Percentiles rank a stretch among this genome's conserved stretches.
Evolutionary conservation across 2,888 invertebrate genomes (phyloP).

Genomic region (Hirtodrosophila confusa): DNA sequence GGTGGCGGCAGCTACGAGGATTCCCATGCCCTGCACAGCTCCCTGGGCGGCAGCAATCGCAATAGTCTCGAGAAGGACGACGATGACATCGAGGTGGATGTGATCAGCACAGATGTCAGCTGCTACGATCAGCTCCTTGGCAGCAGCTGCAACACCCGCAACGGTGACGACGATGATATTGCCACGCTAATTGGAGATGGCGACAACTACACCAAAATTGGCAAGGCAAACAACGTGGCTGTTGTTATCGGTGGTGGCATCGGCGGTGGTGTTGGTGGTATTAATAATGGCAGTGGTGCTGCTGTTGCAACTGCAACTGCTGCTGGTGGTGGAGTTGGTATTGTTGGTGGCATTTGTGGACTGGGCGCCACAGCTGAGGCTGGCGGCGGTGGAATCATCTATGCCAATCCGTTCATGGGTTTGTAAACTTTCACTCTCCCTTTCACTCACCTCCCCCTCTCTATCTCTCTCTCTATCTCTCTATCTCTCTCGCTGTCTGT

Average conservation of each 20-base stretch:
- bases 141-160: constrained; percentile 81
- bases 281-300: not conserved
- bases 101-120: constrained; percentile 84
- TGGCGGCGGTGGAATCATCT: constrained; percentile 81
- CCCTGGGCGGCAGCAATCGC: constrained; percentile 83
- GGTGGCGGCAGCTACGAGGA: constrained; percentile 84
- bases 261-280: constrained; percentile 31
- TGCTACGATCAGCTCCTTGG: constrained; percentile 83
- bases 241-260: constrained; percentile 2
- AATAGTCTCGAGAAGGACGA: constrained; percentile 84
- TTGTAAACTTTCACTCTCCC: constrained; percentile 72
- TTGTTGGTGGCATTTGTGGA: not conserved
- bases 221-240: constrained; percentile 31
- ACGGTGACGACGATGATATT: constrained; percentile 78
- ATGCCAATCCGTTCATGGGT: constrained; percentile 85
- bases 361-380: not conserved
- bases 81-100: constrained; percentile 83
- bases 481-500: not conserved
- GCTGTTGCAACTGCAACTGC: not conserved
- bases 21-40: constrained; percentile 83
- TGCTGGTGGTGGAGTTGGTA: not conserved
- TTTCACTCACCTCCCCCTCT: constrained; percentile 5
- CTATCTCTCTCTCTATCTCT: constrained; percentile 4
- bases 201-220: constrained; percentile 60
- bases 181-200: constrained; percentile 79